phyloP scores from a whole-genome alignment of 2,888 invertebrate species.

The Paralinhomoeus sp. region DNA sequence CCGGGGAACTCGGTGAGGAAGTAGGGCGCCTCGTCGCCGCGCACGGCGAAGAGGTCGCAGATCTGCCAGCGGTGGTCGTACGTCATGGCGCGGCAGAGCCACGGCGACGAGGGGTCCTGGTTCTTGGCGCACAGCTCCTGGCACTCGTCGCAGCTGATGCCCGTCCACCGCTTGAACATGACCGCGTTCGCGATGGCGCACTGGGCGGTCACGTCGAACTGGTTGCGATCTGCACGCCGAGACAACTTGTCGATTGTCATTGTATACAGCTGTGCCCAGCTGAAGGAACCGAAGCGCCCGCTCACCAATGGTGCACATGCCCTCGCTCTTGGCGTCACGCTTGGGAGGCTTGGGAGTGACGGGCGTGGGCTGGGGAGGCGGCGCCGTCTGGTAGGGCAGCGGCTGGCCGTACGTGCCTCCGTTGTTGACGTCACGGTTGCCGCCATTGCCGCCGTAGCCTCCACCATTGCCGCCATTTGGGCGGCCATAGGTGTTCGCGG shows the following conservation, averaged over 20 bases:
- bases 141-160: slow-evolving; percentile 11
- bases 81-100: slow-evolving; percentile 15
- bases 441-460: not conserved
- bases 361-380: not conserved
- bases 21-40: slow-evolving; percentile 9
- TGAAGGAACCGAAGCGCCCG: not conserved
- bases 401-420: not conserved
- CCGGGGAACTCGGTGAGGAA: slow-evolving; percentile 8
- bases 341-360: too few relatives aligned
- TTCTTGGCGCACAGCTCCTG: slow-evolving; percentile 6
- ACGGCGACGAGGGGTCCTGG: slow-evolving; percentile 6
- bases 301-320: slow-evolving; percentile 9
- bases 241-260: not conserved
- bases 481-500: too few relatives aligned
- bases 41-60: slow-evolving; percentile 13
- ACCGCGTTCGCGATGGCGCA: slow-evolving; percentile 11
- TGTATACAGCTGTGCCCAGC: not conserved
- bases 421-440: not conserved
- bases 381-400: not conserved
- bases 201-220: not conserved
- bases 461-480: too few relatives aligned
- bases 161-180: slow-evolving; percentile 13
- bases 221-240: not conserved
- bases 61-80: slow-evolving; percentile 13
- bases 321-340: slow-evolving; percentile 6